Conservation (phyloP, 2,797 vertebrate species). For the Gobio occitaniae region DNA sequence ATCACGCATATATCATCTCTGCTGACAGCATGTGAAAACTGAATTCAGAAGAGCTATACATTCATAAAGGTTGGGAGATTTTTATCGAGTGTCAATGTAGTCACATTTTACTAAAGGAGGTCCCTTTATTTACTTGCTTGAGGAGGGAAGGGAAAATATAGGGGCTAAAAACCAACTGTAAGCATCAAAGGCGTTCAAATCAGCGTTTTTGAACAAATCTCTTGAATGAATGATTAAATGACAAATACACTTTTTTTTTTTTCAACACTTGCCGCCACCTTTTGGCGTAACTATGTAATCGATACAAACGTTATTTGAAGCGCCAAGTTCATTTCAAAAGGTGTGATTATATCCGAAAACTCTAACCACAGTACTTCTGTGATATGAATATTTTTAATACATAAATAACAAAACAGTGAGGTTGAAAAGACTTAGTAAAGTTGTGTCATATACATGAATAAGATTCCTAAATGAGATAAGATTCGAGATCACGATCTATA, state of each 20-base stretch:
- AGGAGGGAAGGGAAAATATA: background rate
- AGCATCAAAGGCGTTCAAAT: background rate
- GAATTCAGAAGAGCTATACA: background rate
- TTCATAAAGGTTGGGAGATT: background rate
- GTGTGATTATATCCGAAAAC: background rate
- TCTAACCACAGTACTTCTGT: background rate
- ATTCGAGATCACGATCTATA: background rate
- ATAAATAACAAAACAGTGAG: background rate
- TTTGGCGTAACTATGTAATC: too few species aligned
- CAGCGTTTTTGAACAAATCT: background rate
- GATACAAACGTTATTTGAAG: too few species aligned
- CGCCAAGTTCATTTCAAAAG: too few species aligned
- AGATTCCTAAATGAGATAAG: background rate
- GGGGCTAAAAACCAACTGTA: background rate
- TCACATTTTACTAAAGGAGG: background rate
- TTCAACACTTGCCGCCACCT: background rate
- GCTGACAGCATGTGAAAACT: conserved; percentile 40
- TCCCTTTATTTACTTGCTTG: background rate
- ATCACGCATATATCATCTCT: conserved; percentile 25
- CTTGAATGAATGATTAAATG: background rate
- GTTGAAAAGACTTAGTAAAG: background rate
- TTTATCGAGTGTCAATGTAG: background rate
- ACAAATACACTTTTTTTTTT: background rate
- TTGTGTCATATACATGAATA: background rate
- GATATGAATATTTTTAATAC: background rate